These are phyloP conservation scores for Meloidogyne hapla DNA, from an alignment of 1,140 invertebrate genomes.

Conservation along the genomic window DNA sequence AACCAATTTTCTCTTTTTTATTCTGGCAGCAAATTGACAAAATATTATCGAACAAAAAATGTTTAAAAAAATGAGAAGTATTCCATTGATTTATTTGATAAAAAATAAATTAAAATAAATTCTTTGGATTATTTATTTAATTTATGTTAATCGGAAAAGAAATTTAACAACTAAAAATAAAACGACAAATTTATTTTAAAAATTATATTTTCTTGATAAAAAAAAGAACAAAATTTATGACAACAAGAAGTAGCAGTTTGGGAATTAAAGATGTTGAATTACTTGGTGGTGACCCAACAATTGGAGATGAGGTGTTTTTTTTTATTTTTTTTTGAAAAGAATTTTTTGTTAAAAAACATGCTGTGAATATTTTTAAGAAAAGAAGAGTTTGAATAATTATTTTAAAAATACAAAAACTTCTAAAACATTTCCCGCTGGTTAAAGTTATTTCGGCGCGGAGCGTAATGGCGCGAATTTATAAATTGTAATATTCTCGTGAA, in stretches of 20 bases:
- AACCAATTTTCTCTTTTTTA: not conserved
- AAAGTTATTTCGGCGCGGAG: too few species aligned
- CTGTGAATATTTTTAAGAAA: not conserved
- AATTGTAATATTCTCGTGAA: too few species aligned
- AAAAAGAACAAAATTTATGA: not conserved
- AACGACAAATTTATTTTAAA: too few species aligned
- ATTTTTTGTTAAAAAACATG: not conserved
- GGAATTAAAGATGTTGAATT: conserved; percentile 6
- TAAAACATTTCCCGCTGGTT: not conserved
- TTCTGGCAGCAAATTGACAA: not conserved
- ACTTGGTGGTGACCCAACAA: conserved; percentile 5
- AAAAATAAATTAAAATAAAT: too few species aligned
- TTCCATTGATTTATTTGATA: too few species aligned
- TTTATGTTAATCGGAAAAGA: not conserved
- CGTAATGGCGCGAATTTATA: too few species aligned
- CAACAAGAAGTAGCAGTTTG: conserved; percentile 2
- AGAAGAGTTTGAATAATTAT: not conserved
- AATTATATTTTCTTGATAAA: too few species aligned
- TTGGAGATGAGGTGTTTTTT: conserved; percentile 6
- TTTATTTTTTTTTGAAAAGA: not conserved
- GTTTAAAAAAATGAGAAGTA: not conserved
- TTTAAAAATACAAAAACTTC: not conserved
- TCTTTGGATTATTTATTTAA: too few species aligned
- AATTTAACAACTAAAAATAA: not conserved
- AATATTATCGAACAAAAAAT: not conserved